Base-by-base conservation (phyloP, 2,888 invertebrate genomes). In the Metacarcinus magister region DNA sequence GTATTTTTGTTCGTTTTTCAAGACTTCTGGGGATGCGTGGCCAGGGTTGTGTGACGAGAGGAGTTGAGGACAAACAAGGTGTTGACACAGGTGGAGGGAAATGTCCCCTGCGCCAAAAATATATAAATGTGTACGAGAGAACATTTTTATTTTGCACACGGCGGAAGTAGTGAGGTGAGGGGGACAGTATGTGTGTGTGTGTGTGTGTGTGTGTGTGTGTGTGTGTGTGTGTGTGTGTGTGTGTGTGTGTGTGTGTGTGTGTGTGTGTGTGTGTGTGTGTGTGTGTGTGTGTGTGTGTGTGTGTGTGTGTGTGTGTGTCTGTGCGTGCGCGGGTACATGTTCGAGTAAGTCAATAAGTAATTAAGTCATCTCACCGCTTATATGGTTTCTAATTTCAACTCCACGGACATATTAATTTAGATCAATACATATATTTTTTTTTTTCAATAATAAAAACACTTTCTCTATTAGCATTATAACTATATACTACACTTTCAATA, bases 131-230 rank as follows among this genome's bases (percentile, higher is more conserved):
- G 82, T 82, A 32, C 82, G 28, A 67, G 82, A 82, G 82, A 82
- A 82, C 28, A 82, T 82, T 82, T 82, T 82, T 82, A 82, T 82
- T 82, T 82, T 32, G 32, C 82, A 32, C 82, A 82, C 32, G 32
- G 10, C 82, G 82, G 82, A 82, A 32, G 82, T 67, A n/a, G 67
- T 82, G 82, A 82, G 82, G 32, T 8, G 82, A 82, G 82, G 82
- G n/a, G 82, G 28, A 32, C 32, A 23, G 82, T 28, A 2, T 10
- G 32, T 82, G 32, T 82, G 82, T 82, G 82, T 82, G 82, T 82
- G 82, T 82, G 82, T 82, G 82, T 82, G 82, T 82, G 82, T 82
- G 82, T 82, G 82, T 28, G 82, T 82, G 82, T 82, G 82, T 82
- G 82, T 82, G 82, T 82, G 82, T 82, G 82, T 82, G 82, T 82